Base-by-base conservation (phyloP, 2,113 vertebrate genomes). In the Diadophis punctatus region DNA sequence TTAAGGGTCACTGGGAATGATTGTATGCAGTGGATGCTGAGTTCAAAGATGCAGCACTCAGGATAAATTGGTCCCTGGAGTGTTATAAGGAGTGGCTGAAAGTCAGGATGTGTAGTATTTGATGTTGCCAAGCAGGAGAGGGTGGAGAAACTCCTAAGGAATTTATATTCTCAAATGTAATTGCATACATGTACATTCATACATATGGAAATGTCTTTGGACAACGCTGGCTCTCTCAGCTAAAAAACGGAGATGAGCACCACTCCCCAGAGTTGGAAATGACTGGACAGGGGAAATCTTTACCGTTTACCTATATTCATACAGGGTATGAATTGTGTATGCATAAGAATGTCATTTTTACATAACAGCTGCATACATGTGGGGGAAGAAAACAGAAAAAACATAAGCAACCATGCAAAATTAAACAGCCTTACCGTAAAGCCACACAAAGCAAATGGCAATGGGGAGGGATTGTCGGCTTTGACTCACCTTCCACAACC, bases 101-200 rank as follows among this genome's bases (percentile, higher is more conserved):
- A 90, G 74, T 86, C 88, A 90, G 16, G 74, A 80, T 52, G 55
- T 86, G 80, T n/a, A 34, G 49, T 60, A 63, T 93, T 93, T 93
- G 55, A 52, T 86, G n/a, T 90, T 90, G 48, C 53, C 23, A 86
- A 90, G 60, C 39, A 51, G 18, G 14, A 34, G 22, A 60, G 68
- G 22, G 53, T 86, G 43, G n/a, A 60, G 48, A 52, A 46, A 2
- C 18, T 60, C 84, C 23, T 10, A 90, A 80, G 53, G n/a, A 63
- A 23, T 80, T 39, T 86, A n/a, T 22, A 90, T 52, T 43, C 23
- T 30, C 25, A 90, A 2, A 43, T 93, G 8, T 60, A 90, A 86
- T 51, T 51, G 51, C 18, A 86, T 74, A 74, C 68, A 3, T 8
- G 8, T 34, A 74, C 2, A 34, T 74, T 18, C n/a, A 34, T 34